Evolutionary conservation across 2,797 vertebrate genomes (phyloP).

Genomic region (Podarcis lilfordi): DNA sequence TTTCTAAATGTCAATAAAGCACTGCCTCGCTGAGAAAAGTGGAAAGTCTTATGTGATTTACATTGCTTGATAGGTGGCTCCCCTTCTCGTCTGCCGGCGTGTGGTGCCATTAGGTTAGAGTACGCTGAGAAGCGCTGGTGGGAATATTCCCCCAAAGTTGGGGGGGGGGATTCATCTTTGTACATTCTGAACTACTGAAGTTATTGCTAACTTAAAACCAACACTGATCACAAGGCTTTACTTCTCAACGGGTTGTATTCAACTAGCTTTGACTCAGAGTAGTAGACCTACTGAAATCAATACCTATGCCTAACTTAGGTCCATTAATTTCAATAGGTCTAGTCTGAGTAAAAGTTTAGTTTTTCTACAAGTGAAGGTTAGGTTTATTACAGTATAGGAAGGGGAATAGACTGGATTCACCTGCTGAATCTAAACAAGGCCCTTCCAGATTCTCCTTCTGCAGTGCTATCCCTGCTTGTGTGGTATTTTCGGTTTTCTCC

Average conservation of each 20-base stretch:
- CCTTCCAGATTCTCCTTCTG: too few relatives aligned
- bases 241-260: background rate
- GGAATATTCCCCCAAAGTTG: background rate
- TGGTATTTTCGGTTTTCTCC: too few relatives aligned
- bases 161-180: background rate
- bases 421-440: background rate
- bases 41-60: slow-evolving; percentile 24
- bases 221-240: background rate
- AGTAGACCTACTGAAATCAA: too few relatives aligned
- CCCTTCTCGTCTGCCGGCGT: background rate
- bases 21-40: background rate
- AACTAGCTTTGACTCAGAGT: too few relatives aligned
- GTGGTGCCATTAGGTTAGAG: fast-evolving
- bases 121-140: background rate
- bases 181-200: background rate
- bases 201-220: slow-evolving; percentile 1
- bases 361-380: background rate
- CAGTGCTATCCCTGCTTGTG: too few relatives aligned
- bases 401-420: background rate
- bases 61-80: background rate
- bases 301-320: too few relatives aligned
- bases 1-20: slow-evolving; percentile 56
- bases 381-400: background rate
- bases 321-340: too few relatives aligned
- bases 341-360: too few relatives aligned